Conservation (phyloP, 1,140 invertebrate genomes). For the Polypedilum vanderplanki region DNA sequence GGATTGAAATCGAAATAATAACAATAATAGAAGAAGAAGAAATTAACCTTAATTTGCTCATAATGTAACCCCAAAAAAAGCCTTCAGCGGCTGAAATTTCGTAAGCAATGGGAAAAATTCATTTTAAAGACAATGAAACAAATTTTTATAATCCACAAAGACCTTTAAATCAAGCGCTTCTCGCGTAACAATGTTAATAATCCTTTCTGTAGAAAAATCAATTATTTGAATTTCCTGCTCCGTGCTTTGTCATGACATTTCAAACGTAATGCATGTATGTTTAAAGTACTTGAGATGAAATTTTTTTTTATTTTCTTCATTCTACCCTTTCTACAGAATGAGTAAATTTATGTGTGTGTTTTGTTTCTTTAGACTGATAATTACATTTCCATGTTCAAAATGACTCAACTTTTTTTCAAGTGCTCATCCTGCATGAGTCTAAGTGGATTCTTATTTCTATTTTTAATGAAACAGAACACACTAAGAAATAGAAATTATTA, state of each 20-base stretch:
- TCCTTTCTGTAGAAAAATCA: too few species aligned
- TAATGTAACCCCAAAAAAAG: constrained; percentile 3
- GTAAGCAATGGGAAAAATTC: too few species aligned
- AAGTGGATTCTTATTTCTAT: background rate
- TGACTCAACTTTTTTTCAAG: background rate
- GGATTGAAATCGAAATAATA: background rate
- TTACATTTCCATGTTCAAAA: constrained; percentile 23
- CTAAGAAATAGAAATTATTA: too few species aligned
- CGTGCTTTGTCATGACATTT: too few species aligned
- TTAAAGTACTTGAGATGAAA: background rate
- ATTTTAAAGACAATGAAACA: too few species aligned
- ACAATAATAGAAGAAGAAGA: background rate
- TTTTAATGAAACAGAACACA: too few species aligned
- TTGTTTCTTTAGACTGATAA: background rate
- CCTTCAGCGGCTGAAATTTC: background rate
- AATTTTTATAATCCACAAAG: too few species aligned
- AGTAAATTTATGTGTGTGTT: background rate
- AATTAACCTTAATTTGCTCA: constrained; percentile 6
- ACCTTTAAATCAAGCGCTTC: too few species aligned
- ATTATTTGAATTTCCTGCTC: too few species aligned
- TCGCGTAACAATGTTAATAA: too few species aligned
- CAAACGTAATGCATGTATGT: background rate
- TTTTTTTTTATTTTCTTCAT: too few species aligned
- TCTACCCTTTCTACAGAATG: background rate
- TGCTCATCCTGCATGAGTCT: constrained; percentile 20